Conservation (phyloP, 2,888 invertebrate species). For the Rutpela maculata region DNA sequence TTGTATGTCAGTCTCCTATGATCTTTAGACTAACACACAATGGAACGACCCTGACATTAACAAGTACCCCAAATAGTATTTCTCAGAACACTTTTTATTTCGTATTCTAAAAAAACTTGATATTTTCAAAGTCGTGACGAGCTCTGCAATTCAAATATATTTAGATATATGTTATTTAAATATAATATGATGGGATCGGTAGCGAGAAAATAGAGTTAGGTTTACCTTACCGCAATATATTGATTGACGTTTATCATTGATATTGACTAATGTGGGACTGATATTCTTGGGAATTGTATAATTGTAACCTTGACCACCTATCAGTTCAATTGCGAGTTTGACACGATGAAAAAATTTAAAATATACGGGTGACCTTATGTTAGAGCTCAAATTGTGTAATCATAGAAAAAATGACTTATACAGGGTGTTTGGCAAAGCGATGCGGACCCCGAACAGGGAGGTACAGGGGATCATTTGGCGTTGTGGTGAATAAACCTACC, state of each 20-base stretch:
- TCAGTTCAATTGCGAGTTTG: not conserved
- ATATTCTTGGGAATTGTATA: slow-evolving; percentile 11
- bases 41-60: not conserved
- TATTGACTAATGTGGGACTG: slow-evolving; percentile 18
- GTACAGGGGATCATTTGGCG: too few species aligned
- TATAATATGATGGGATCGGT: slow-evolving; percentile 7
- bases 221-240: not conserved
- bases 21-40: not conserved
- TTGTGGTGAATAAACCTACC: too few species aligned
- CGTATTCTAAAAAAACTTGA: not conserved
- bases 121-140: slow-evolving; percentile 6
- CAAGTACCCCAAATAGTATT: not conserved
- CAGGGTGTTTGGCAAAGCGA: too few species aligned
- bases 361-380: not conserved
- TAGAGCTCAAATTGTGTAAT: not conserved
- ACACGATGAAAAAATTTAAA: not conserved
- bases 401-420: too few species aligned
- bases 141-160: not conserved
- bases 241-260: slow-evolving; percentile 16
- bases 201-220: not conserved
- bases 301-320: slow-evolving; percentile 8
- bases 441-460: too few species aligned
- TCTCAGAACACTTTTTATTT: not conserved
- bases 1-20: not conserved
- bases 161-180: not conserved